phyloP scores from a whole-genome alignment of 2,113 vertebrate genomes.

The Ibidorhyncha struthersii region DNA sequence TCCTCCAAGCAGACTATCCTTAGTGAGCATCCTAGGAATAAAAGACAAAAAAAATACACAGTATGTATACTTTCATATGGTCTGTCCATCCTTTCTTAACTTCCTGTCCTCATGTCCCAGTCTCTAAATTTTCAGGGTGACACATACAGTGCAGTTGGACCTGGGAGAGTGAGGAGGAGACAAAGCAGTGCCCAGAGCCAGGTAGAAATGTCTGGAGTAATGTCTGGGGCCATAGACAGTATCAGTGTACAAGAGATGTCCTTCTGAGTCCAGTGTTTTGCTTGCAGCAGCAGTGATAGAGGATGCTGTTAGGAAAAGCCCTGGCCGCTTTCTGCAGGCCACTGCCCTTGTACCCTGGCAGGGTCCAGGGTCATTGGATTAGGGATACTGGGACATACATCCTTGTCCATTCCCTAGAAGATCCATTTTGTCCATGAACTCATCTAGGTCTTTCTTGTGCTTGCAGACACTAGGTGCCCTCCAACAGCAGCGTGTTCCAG shows the following conservation, averaged over 20 bases:
- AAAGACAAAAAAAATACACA: not conserved
- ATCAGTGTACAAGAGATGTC: not conserved
- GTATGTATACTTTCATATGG: not conserved
- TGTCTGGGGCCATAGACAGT: not conserved
- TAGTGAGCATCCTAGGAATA: not conserved
- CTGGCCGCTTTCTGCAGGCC: not conserved
- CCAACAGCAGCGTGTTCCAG: not conserved
- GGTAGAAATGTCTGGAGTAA: not conserved
- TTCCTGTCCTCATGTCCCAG: not conserved
- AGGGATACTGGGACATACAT: not conserved
- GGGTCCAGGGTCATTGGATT: not conserved
- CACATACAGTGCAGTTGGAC: not conserved
- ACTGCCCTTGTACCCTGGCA: not conserved
- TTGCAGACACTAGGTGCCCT: not conserved
- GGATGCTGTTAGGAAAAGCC: not conserved
- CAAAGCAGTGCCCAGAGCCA: not conserved
- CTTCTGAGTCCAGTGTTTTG: not conserved
- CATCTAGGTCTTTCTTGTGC: not conserved
- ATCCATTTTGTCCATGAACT: not conserved
- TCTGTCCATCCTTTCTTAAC: not conserved
- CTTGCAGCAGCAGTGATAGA: not conserved
- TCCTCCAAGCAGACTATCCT: not conserved
- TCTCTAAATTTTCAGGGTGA: not conserved
- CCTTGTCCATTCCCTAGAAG: not conserved
- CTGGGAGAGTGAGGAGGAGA: not conserved